Percentiles rank a stretch among this genome's conserved stretches.
Evolutionary conservation across 2,888 invertebrate species (phyloP).

Genomic region (Stenchaetothrips biformis): DNA sequence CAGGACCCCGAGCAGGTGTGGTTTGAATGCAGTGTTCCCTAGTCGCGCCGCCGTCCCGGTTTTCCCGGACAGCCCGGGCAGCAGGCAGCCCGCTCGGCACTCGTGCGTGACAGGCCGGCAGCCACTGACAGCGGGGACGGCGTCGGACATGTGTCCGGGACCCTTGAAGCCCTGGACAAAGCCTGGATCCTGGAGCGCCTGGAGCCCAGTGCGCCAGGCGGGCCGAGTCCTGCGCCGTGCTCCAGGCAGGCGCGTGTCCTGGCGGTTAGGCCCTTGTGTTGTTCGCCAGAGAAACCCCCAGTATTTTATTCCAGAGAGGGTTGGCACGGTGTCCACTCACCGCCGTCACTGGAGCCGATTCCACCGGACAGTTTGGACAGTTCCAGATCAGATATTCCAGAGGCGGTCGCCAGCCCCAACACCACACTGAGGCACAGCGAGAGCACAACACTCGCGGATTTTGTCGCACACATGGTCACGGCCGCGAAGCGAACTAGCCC

Average conservation of each 20-base stretch:
- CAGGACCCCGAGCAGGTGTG: not conserved
- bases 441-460: conserved; percentile 2
- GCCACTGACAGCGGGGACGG: not conserved
- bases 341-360: conserved; percentile 5
- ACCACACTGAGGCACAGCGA: conserved; percentile 7
- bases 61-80: not conserved
- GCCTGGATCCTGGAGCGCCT: not conserved
- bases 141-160: no score
- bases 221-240: not conserved
- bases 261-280: no score
- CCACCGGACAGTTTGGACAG: conserved; percentile 14
- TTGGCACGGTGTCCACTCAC: not conserved
- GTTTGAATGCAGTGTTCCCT: no score
- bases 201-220: not conserved
- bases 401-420: not conserved
- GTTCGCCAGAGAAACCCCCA: no score
- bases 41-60: no score
- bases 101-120: not conserved
- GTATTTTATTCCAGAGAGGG: no score
- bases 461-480: not conserved
- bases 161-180: no score
- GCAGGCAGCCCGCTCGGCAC: not conserved
- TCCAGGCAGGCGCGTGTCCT: no score
- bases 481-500: not conserved
- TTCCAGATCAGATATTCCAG: conserved; percentile 13